A percentile compares a stretch with the other conserved stretches of the same genome.
phyloP scores from a whole-genome alignment of 1,140 invertebrate species.

The Drosophila lacteicornis region DNA sequence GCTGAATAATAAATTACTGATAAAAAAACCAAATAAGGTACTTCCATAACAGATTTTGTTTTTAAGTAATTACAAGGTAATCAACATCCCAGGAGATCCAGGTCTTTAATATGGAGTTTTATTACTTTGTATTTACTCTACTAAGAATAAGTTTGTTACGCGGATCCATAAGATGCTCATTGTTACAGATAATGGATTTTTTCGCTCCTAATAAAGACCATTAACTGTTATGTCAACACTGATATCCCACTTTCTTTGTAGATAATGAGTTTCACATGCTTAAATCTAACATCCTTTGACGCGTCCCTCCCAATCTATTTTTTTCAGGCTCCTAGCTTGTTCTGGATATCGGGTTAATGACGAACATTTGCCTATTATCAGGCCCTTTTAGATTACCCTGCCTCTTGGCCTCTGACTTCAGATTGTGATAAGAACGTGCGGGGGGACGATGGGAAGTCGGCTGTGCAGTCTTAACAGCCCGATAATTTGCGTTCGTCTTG shows the following conservation, averaged over 20 bases:
- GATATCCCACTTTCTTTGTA: neutral
- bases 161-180: too few relatives aligned
- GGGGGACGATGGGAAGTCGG: neutral
- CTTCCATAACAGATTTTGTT: too few relatives aligned
- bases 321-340: neutral
- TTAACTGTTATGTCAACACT: too few relatives aligned
- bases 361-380: slow-evolving; percentile 37
- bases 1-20: too few relatives aligned
- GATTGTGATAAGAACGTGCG: slow-evolving; percentile 4
- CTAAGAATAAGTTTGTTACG: slow-evolving; percentile 9
- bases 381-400: slow-evolving; percentile 26
- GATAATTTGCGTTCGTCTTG: slow-evolving; percentile 50
- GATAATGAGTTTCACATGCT: slow-evolving; percentile 5
- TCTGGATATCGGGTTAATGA: slow-evolving; percentile 40
- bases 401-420: slow-evolving; percentile 13
- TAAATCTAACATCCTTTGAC: neutral
- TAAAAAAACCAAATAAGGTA: too few relatives aligned
- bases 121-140: slow-evolving; percentile 17
- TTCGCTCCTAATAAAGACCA: neutral
- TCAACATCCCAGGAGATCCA: neutral
- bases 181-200: neutral
- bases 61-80: too few relatives aligned
- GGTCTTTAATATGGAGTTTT: slow-evolving; percentile 24
- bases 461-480: slow-evolving; percentile 31
- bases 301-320: neutral